Evolutionary conservation across 2,888 invertebrate genomes (phyloP).

Genomic region (Phoronis australis): DNA sequence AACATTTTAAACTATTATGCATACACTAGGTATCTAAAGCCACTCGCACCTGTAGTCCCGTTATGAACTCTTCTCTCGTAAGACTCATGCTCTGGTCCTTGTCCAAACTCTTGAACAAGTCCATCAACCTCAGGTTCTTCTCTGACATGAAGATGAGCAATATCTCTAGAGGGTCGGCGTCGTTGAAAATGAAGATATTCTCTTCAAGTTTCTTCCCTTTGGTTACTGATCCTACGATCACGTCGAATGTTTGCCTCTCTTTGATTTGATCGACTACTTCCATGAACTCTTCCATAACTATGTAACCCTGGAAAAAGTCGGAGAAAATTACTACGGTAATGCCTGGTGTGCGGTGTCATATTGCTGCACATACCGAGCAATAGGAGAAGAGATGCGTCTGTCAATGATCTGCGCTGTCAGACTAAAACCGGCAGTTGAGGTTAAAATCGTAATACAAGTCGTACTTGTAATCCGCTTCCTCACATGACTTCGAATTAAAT

Average conservation of each 20-base stretch:
- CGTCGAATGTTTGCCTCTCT: neutral
- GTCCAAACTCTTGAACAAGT: neutral
- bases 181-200: neutral
- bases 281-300: neutral
- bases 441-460: too few relatives aligned
- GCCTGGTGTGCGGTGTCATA: too few relatives aligned
- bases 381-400: too few relatives aligned
- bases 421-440: too few relatives aligned
- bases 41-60: neutral
- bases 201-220: neutral
- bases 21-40: neutral
- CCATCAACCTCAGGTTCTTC: neutral
- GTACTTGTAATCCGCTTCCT: too few relatives aligned
- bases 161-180: neutral
- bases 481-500: too few relatives aligned
- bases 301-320: neutral
- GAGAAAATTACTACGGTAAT: too few relatives aligned
- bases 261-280: neutral
- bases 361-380: too few relatives aligned
- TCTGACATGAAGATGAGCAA: neutral
- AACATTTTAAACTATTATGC: too few relatives aligned
- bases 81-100: neutral
- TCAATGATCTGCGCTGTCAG: too few relatives aligned
- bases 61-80: neutral
- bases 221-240: neutral